Evolutionary conservation across 1,140 invertebrate genomes (phyloP).

Genomic region (Aethina tumida): DNA sequence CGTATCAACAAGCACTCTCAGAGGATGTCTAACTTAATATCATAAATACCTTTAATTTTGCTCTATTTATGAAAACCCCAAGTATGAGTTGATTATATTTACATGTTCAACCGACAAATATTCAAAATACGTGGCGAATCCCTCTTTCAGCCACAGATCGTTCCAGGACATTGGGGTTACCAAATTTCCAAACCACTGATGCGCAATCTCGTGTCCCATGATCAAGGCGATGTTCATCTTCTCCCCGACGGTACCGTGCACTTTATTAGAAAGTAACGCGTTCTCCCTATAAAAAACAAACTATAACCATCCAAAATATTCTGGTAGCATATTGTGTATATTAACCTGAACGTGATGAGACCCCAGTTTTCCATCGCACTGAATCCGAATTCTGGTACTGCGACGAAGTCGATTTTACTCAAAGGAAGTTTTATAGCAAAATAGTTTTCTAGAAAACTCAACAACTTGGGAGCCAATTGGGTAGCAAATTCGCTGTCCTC

Average conservation of each 20-base stretch:
- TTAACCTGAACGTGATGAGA: slow-evolving; percentile 74
- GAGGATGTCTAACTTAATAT: too few relatives aligned
- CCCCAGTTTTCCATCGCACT: slow-evolving; percentile 85
- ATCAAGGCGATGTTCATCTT: slow-evolving; percentile 55
- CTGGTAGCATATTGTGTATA: too few relatives aligned
- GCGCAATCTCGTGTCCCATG: slow-evolving; percentile 72
- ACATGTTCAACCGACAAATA: too few relatives aligned
- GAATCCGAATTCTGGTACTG: slow-evolving; percentile 72
- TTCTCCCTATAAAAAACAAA: slow-evolving; percentile 48
- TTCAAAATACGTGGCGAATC: slow-evolving; percentile 80
- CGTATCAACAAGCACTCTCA: too few relatives aligned
- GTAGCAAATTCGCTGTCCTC: slow-evolving; percentile 68
- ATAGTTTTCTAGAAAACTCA: slow-evolving; percentile 74
- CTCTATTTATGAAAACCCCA: too few relatives aligned
- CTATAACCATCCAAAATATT: too few relatives aligned
- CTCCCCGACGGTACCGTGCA: slow-evolving; percentile 41
- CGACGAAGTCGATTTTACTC: slow-evolving; percentile 80
- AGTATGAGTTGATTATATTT: too few relatives aligned
- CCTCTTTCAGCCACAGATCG: slow-evolving; percentile 87
- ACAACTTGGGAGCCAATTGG: slow-evolving; percentile 66
- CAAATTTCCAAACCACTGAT: slow-evolving; percentile 72
- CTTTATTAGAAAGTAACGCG: slow-evolving; percentile 52
- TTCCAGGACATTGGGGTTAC: slow-evolving; percentile 79
- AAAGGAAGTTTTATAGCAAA: slow-evolving; percentile 59
- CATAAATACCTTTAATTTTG: too few relatives aligned